Evolutionary conservation across 2,113 vertebrate species (phyloP).

Genomic region (Sus scrofa): DNA sequence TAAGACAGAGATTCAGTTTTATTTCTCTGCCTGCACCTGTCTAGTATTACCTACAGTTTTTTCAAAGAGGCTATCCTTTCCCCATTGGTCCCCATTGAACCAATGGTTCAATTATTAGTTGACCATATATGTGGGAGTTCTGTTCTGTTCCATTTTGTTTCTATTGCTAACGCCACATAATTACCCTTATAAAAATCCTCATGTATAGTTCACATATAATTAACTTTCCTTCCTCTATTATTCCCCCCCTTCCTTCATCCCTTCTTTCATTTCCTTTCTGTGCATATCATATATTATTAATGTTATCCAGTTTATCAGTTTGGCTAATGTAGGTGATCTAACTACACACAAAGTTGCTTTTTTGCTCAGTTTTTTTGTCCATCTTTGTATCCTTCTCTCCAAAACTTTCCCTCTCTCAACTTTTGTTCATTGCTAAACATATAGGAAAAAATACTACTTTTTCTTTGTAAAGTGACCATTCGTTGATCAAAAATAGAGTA

Average conservation of each 20-base stretch:
- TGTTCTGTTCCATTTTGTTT: background rate
- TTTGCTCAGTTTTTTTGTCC: background rate
- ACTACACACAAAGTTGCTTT: background rate
- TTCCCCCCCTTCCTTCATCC: background rate
- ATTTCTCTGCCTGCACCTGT: background rate
- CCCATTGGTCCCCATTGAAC: no score
- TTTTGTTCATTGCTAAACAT: constrained; percentile 1
- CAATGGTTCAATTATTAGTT: background rate
- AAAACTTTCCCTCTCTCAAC: background rate
- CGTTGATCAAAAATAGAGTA: background rate
- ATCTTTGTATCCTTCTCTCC: background rate
- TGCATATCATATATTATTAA: background rate
- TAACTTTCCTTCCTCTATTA: background rate
- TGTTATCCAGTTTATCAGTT: background rate
- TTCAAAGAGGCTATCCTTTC: background rate
- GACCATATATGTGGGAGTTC: background rate
- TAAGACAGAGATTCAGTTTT: background rate
- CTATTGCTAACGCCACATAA: background rate
- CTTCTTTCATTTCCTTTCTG: background rate
- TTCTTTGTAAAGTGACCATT: background rate
- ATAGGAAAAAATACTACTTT: background rate
- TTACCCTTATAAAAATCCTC: background rate
- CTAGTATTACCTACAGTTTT: background rate
- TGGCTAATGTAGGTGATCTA: background rate
- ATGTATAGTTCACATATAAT: background rate